Conservation (phyloP, 2,113 vertebrate genomes). For the Ivindomyrus marchei region DNA sequence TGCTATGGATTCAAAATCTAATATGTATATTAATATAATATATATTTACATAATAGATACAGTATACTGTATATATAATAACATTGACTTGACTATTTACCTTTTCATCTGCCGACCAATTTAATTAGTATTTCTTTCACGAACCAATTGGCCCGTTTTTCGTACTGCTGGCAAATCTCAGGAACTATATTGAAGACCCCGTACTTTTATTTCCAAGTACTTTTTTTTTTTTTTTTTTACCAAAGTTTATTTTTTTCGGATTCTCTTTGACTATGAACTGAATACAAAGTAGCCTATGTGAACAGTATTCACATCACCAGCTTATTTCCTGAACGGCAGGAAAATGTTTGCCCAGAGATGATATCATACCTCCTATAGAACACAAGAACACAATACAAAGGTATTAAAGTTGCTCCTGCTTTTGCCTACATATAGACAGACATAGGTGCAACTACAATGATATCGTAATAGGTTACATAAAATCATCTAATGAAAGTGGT, state of each 20-base stretch:
- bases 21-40: no score
- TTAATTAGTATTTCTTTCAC: background rate
- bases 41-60: no score
- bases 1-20: background rate
- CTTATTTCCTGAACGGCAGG: background rate
- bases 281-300: background rate
- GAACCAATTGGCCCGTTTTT: background rate
- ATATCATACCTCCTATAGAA: background rate
- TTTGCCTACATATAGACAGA: background rate
- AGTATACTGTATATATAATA: no score
- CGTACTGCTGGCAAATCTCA: background rate
- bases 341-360: background rate
- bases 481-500: background rate
- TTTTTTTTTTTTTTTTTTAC: background rate
- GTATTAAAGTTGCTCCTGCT: background rate
- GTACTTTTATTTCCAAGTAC: background rate
- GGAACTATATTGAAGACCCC: background rate
- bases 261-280: background rate
- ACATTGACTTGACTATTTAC: background rate
- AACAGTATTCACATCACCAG: background rate
- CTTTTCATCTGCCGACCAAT: background rate
- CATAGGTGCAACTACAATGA: background rate
- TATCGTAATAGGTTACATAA: background rate
- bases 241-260: background rate
- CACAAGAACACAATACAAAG: background rate